These are phyloP conservation scores for Amphilophus citrinellus DNA, from an alignment of 2,113 vertebrate species.

Conservation along the genomic window DNA sequence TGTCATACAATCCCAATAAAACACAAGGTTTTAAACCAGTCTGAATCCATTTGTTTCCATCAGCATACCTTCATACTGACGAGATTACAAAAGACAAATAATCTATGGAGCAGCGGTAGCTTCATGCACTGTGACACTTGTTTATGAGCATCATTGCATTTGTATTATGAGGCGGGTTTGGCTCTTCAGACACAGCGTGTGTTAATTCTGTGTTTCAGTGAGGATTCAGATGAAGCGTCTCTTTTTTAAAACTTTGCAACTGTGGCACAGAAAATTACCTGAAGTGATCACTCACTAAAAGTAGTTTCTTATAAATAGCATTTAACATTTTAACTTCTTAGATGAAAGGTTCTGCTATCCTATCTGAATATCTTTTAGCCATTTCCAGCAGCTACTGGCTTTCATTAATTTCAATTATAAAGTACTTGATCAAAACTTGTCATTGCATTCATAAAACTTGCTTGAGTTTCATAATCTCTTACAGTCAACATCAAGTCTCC, in stretches of 20 bases:
- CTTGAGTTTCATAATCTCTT: conserved; percentile 16
- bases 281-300: neutral
- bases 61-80: neutral
- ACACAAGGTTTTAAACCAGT: neutral
- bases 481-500: conserved; percentile 21
- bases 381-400: neutral
- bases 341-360: neutral
- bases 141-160: neutral
- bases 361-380: neutral
- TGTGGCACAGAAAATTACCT: neutral
- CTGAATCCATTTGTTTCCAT: neutral
- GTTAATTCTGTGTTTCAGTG: neutral
- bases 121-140: neutral
- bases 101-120: neutral
- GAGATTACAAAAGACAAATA: neutral
- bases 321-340: neutral
- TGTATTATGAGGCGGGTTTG: neutral
- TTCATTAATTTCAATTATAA: neutral
- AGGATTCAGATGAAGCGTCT: neutral
- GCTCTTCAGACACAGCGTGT: neutral
- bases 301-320: neutral
- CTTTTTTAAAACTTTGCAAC: neutral
- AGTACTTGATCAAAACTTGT: neutral
- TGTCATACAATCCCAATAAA: neutral
- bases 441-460: conserved; percentile 5